Conservation (phyloP, 1,140 invertebrate species). For the Ips typographus region DNA sequence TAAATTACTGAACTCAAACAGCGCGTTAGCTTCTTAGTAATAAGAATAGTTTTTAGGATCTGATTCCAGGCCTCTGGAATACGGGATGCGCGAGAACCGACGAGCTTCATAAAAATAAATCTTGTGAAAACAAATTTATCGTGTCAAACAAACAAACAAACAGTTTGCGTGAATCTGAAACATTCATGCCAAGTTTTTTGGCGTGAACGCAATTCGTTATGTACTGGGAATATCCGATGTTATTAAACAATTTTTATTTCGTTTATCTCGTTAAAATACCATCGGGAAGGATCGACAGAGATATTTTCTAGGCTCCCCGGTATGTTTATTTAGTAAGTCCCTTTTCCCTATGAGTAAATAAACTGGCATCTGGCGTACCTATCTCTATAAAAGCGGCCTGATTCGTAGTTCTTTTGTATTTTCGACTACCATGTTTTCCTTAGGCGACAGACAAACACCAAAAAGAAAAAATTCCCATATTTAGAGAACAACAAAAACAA, state of each 20-base stretch:
- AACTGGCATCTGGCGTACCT: constrained; percentile 32
- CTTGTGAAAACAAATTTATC: constrained; percentile 21
- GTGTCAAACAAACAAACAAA: constrained; percentile 29
- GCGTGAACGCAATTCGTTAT: constrained; percentile 12
- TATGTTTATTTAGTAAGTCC: constrained; percentile 27
- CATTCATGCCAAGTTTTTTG: constrained; percentile 25
- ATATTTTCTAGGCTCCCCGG: background rate
- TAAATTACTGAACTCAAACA: constrained; percentile 30
- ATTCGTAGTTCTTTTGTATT: constrained; percentile 26
- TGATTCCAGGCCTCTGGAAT: constrained; percentile 27
- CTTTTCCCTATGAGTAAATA: constrained; percentile 33
- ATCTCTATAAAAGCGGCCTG: constrained; percentile 14
- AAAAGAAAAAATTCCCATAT: constrained; percentile 33
- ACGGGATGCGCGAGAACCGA: background rate
- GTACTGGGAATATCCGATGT: too few species aligned
- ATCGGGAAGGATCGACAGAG: too few species aligned
- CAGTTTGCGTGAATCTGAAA: constrained; percentile 23
- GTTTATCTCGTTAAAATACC: too few species aligned
- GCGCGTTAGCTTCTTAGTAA: constrained; percentile 21
- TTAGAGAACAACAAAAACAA: constrained; percentile 37
- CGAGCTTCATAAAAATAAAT: constrained; percentile 16
- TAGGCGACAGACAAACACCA: constrained; percentile 20
- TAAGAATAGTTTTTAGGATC: constrained; percentile 24
- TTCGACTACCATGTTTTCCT: constrained; percentile 32
- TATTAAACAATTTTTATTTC: too few species aligned